These are phyloP conservation scores for Sesamia nonagrioides DNA, from an alignment of 1,140 invertebrate species.

Conservation along the genomic window DNA sequence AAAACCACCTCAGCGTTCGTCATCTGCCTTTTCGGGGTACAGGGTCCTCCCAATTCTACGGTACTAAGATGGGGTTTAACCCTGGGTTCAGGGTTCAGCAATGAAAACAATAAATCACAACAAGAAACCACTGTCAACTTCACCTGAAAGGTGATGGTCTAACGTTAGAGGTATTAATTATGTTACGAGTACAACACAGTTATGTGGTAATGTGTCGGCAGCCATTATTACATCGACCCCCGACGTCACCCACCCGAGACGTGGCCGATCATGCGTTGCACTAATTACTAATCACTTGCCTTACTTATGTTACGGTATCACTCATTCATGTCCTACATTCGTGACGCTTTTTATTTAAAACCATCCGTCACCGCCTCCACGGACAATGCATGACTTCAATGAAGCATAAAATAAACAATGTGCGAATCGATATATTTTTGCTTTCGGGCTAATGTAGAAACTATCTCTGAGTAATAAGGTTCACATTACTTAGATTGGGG, in stretches of 20 bases:
- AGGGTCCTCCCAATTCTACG: too few relatives aligned
- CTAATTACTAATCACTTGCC: conserved; percentile 40
- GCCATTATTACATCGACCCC: conserved; percentile 2
- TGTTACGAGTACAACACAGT: conserved; percentile 23
- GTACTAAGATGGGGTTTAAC: too few relatives aligned
- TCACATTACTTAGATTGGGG: background rate
- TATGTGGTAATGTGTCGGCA: conserved; percentile 19
- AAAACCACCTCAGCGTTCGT: too few relatives aligned
- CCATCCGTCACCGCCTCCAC: conserved; percentile 18
- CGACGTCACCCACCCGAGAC: conserved; percentile 5
- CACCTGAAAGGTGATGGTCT: background rate
- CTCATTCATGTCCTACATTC: conserved; percentile 23
- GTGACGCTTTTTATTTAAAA: conserved; percentile 4
- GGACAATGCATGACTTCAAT: conserved; percentile 21
- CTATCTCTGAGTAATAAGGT: background rate
- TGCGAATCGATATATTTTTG: background rate
- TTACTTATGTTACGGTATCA: conserved; percentile 38
- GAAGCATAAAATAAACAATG: conserved; percentile 29
- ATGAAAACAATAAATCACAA: too few relatives aligned
- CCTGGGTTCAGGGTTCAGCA: too few relatives aligned
- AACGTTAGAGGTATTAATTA: background rate
- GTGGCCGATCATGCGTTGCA: conserved; percentile 10
- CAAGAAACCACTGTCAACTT: background rate
- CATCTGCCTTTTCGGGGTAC: too few relatives aligned
- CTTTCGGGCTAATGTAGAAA: background rate